A percentile compares a stretch with the other conserved stretches of the same genome.
These are phyloP conservation scores for Paradoxurus hermaphroditus DNA, from an alignment of 2,113 vertebrate species.

Conservation along the genomic window DNA sequence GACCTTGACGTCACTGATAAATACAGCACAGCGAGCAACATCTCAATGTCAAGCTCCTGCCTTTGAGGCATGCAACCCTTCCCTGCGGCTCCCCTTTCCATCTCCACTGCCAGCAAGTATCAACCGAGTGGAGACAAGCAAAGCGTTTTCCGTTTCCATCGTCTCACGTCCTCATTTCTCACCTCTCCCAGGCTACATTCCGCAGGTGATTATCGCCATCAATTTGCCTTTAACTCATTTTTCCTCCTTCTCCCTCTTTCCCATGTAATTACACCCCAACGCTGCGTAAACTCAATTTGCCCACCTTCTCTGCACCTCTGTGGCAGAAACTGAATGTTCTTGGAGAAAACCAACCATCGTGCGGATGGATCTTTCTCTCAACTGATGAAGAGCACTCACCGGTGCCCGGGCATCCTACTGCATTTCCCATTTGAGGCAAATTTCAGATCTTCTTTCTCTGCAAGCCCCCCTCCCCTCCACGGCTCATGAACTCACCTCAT, in stretches of 20 bases:
- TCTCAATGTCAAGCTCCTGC: not conserved
- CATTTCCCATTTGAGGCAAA: not conserved
- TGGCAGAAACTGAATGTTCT: not conserved
- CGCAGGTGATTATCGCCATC: not conserved
- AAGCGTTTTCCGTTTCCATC: not conserved
- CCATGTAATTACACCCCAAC: not conserved
- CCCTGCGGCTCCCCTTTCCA: not conserved
- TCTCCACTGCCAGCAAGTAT: not conserved
- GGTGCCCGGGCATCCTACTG: not conserved
- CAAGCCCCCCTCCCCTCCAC: not conserved
- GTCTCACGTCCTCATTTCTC: not conserved
- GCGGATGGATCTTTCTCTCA: not conserved
- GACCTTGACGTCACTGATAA: not conserved
- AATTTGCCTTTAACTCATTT: not conserved
- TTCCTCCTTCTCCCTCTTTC: not conserved
- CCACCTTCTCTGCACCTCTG: not conserved
- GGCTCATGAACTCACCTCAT: not conserved
- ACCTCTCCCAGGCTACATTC: not conserved
- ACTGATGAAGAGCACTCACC: not conserved
- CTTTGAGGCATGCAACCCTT: not conserved
- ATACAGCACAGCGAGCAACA: not conserved
- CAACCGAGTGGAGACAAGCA: not conserved
- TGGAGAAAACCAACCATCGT: not conserved
- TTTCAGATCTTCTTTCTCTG: conserved; percentile 32
- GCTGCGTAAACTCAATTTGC: not conserved